Evolutionary conservation across 2,113 vertebrate genomes (phyloP), one percentile per base, ranked within the genome.

Genomic region (Sigmodon hispidus): DNA sequence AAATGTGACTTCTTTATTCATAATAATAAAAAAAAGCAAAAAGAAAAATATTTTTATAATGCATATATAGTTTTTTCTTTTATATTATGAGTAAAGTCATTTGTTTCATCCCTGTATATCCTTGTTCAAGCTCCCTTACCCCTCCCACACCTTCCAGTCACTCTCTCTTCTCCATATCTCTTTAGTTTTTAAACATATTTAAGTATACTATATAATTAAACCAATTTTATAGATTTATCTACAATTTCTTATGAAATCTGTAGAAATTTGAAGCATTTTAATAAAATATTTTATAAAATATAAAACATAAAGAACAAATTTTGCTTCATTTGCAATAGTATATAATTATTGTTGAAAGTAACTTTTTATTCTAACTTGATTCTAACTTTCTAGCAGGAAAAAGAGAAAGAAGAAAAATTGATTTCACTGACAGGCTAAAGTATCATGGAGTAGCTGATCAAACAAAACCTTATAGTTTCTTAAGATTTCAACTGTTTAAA

Each of bases 291-390:
- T n/a, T n/a, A n/a, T n/a, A n/a, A n/a, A n/a, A n/a, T n/a, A n/a
- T n/a, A n/a, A n/a, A n/a, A n/a, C n/a, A n/a, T n/a, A n/a, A 98
- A 97, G 85, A 87, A 97, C 87, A 97, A 76, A 97, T 97, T 98
- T 97, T 97, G 96, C 69, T 97, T 72, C 43, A 65, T 96, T 97
- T 96, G 90, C 96, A 61, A 59, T 69, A n/a, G 80, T 85, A 21
- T 95, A 88, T 89, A 1, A 43, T 50, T 87, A 72, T 11, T 10
- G 65, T 83, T 86, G 48, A 87, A 97, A 63, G 61, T 94, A 65
- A 92, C 79, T 90, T 88, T 95, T 94, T 95, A 89, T 12, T 8
- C 87, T 97, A 76, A 80, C 43, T 88, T 89, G 94, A 63, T 75
- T 90, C 88, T 4, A 93, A 87, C 88, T 48, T 90, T 12, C 87